Evolutionary conservation across 2,113 vertebrate species (phyloP).

Genomic region (Oncorhynchus keta): DNA sequence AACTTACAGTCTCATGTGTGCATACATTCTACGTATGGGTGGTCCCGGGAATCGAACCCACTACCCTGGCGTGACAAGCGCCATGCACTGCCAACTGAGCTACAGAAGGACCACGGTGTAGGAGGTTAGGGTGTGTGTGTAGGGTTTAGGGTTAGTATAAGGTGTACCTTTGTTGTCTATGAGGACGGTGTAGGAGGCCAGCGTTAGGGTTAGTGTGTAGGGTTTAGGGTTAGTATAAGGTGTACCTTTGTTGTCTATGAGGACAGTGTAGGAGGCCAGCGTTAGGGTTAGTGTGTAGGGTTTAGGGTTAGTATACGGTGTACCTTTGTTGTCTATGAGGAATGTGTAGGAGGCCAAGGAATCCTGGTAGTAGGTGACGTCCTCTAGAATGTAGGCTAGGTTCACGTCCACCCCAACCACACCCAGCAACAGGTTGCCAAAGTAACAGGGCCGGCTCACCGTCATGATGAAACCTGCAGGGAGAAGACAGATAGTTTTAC

Average conservation of each 20-base stretch:
- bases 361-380: constrained; percentile 98
- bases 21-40: too few species aligned
- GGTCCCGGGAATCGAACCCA: too few species aligned
- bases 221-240: background rate
- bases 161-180: background rate
- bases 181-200: constrained; percentile 42
- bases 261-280: constrained; percentile 56
- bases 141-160: too few species aligned
- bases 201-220: background rate
- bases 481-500: constrained; percentile 1
- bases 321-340: constrained; percentile 99
- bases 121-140: too few species aligned
- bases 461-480: constrained; percentile 94
- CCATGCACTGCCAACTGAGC: too few species aligned
- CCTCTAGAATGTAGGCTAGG: constrained; percentile 95
- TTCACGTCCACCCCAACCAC: constrained; percentile 98
- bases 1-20: too few species aligned
- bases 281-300: background rate
- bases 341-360: constrained; percentile 97
- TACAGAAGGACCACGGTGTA: too few species aligned
- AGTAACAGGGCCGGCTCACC: constrained; percentile 96
- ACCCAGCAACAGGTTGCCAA: constrained; percentile 94
- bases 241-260: constrained; percentile 9
- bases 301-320: constrained; percentile 2
- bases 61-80: too few species aligned